phyloP scores from a whole-genome alignment of 2,888 invertebrate species.

The Parnassius apollo region DNA sequence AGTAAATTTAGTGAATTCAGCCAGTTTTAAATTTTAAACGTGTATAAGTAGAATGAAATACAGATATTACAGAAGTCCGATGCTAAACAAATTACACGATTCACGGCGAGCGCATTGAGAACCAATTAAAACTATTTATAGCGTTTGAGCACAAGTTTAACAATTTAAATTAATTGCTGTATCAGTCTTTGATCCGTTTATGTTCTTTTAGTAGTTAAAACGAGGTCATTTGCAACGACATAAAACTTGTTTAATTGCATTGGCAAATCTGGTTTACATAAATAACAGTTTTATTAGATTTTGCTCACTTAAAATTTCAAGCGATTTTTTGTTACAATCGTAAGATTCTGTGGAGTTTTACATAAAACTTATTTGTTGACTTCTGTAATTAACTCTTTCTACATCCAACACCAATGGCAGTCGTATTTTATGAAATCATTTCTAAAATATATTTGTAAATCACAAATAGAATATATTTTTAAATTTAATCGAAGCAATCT shows the following conservation, averaged over 20 bases:
- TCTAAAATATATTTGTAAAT: too few species aligned
- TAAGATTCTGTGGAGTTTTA: too few species aligned
- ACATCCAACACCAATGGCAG: too few species aligned
- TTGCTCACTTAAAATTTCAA: too few species aligned
- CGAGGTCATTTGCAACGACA: background rate
- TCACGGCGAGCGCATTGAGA: conserved; percentile 17
- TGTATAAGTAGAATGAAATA: background rate
- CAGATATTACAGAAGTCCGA: conserved; percentile 8
- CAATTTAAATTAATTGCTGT: conserved; percentile 62
- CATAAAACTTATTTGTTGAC: too few species aligned
- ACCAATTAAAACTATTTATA: conserved; percentile 31
- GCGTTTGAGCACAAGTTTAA: conserved; percentile 47
- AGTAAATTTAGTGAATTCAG: background rate
- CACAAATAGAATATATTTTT: too few species aligned
- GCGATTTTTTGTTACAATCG: too few species aligned
- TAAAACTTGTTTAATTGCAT: background rate
- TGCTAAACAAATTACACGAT: conserved; percentile 21
- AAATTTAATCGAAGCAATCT: too few species aligned
- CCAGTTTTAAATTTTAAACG: background rate
- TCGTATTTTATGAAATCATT: too few species aligned
- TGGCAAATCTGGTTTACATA: background rate
- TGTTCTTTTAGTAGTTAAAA: conserved; percentile 34
- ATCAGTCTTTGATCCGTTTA: conserved; percentile 46
- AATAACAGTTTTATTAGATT: too few species aligned
- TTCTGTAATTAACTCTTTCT: too few species aligned